phyloP scores from a whole-genome alignment of 2,113 vertebrate species.

The Rhodinocichla rosea region DNA sequence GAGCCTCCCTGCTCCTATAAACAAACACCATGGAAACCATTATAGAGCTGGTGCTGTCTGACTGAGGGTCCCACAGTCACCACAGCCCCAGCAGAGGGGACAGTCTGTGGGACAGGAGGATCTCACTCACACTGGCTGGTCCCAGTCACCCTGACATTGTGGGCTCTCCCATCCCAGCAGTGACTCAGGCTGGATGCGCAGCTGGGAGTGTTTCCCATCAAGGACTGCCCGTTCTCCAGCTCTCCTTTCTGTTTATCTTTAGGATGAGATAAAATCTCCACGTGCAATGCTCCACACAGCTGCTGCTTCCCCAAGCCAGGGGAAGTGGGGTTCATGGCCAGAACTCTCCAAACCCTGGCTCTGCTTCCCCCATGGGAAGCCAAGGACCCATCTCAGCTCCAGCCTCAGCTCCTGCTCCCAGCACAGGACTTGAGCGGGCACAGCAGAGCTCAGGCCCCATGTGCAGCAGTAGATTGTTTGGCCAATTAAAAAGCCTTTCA shows the following conservation, averaged over 20 bases:
- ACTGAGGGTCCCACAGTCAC: not conserved
- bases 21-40: not conserved
- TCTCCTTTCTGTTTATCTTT: not conserved
- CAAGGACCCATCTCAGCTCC: not conserved
- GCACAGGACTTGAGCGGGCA: not conserved
- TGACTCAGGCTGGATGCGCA: not conserved
- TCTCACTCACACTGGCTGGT: not conserved
- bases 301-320: not conserved
- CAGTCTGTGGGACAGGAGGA: not conserved
- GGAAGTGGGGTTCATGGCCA: not conserved
- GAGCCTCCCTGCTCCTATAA: not conserved
- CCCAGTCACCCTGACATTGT: not conserved
- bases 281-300: not conserved
- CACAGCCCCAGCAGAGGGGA: not conserved
- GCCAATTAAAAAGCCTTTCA: not conserved
- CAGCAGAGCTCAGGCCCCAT: not conserved
- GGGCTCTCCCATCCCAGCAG: accelerated
- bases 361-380: not conserved
- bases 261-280: not conserved
- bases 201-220: not conserved
- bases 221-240: not conserved
- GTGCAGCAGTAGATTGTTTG: not conserved
- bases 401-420: not conserved
- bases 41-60: not conserved
- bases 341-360: not conserved